phyloP scores from a whole-genome alignment of 2,113 vertebrate species.

The Peromyscus maniculatus region DNA sequence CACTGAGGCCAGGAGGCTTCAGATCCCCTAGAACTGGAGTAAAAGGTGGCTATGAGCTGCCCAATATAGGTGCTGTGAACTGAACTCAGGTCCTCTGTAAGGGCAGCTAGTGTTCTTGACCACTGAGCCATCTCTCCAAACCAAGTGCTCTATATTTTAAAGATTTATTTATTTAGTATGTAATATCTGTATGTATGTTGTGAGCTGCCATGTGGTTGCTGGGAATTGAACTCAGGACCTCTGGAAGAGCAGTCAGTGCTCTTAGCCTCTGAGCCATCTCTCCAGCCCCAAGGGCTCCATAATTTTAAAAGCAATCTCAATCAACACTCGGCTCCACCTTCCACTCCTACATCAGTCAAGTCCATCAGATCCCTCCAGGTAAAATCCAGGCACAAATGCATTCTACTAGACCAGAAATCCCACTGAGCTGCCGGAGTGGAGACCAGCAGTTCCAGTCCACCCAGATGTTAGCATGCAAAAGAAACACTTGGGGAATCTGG shows the following conservation, averaged over 20 bases:
- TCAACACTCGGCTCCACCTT: not conserved
- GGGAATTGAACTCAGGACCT: not conserved
- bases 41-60: not conserved
- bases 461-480: not conserved
- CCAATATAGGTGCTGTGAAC: not conserved
- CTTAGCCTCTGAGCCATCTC: not conserved
- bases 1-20: not conserved
- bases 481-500: not conserved
- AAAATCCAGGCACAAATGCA: not conserved
- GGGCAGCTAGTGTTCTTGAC: not conserved
- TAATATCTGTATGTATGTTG: not conserved
- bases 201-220: not conserved
- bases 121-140: not conserved
- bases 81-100: not conserved
- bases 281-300: not conserved
- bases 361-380: not conserved
- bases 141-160: not conserved
- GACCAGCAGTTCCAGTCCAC: rapidly evolving
- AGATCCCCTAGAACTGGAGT: not conserved
- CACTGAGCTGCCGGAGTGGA: not conserved
- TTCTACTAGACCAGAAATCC: not conserved
- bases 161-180: no score
- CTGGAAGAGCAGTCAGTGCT: not conserved
- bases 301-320: not conserved
- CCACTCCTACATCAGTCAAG: not conserved